A percentile compares a stretch with the other conserved stretches of the same genome.
Evolutionary conservation across 2,113 vertebrate genomes (phyloP).

Genomic region (Todiramphus saurophagus): DNA sequence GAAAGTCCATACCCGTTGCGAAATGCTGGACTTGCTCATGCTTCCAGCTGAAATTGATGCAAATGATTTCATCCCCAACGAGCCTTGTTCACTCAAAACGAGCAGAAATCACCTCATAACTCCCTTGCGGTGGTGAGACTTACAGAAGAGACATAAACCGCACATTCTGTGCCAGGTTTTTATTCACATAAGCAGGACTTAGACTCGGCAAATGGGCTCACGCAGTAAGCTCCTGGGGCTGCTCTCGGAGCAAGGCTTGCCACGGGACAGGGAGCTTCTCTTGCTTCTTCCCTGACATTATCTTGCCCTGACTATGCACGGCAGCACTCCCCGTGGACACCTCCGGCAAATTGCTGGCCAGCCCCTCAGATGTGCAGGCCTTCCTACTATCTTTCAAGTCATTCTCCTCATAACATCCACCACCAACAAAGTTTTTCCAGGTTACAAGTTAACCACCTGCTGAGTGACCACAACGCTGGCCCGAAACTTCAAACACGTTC

Average conservation of each 20-base stretch:
- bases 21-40: not conserved
- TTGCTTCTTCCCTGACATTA: not conserved
- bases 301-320: not conserved
- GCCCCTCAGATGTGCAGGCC: not conserved
- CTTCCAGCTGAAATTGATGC: not conserved
- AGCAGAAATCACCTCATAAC: conserved; percentile 38
- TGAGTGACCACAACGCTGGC: conserved; percentile 53
- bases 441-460: conserved; percentile 61
- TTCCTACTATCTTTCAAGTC: conserved; percentile 7
- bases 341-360: not conserved
- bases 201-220: not conserved
- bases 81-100: not conserved
- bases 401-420: not conserved
- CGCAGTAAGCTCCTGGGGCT: not conserved
- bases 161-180: not conserved
- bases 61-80: not conserved
- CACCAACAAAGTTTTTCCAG: conserved; percentile 53
- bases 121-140: not conserved
- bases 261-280: fast-evolving
- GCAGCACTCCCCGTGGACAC: not conserved
- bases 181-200: not conserved
- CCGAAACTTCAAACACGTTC: conserved; percentile 62
- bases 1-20: not conserved
- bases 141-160: not conserved
- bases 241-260: not conserved